These are phyloP conservation scores for Marasmarcha lunaedactyla DNA, from an alignment of 2,888 invertebrate genomes.

Conservation along the genomic window DNA sequence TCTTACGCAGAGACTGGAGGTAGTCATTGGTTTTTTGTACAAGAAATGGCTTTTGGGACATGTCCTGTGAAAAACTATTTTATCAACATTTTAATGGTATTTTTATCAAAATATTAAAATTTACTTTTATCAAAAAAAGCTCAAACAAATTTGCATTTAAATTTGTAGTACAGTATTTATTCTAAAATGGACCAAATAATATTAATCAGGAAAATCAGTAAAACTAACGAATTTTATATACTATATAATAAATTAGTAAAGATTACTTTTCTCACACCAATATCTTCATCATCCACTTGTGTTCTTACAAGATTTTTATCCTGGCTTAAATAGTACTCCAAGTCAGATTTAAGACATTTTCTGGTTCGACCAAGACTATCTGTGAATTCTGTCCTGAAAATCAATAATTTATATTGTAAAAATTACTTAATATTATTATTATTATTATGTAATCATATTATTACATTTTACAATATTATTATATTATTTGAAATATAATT, in stretches of 20 bases:
- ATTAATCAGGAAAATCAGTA: no score
- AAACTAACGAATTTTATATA: no score
- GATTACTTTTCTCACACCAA: no score
- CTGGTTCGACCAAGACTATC: constrained; percentile 91
- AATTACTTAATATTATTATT: background rate
- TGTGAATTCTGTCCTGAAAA: constrained; percentile 84
- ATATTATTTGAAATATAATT: no score
- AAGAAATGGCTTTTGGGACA: constrained; percentile 74
- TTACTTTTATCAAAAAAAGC: no score
- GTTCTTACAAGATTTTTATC: constrained; percentile 45
- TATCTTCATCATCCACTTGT: no score
- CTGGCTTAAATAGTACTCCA: constrained; percentile 53
- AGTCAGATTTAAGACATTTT: constrained; percentile 83
- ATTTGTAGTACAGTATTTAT: no score
- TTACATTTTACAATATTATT: no score
- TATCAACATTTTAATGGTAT: constrained; percentile 16
- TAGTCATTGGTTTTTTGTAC: constrained; percentile 59
- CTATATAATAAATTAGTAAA: no score
- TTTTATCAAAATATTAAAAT: constrained; percentile 23
- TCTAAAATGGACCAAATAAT: no score
- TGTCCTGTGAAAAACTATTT: constrained; percentile 20
- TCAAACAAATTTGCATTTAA: no score
- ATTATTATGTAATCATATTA: constrained; percentile 1
- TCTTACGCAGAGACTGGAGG: constrained; percentile 76
- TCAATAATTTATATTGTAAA: no score